Conservation (phyloP, 2,888 invertebrate genomes). For the Calliopum simillimum region DNA sequence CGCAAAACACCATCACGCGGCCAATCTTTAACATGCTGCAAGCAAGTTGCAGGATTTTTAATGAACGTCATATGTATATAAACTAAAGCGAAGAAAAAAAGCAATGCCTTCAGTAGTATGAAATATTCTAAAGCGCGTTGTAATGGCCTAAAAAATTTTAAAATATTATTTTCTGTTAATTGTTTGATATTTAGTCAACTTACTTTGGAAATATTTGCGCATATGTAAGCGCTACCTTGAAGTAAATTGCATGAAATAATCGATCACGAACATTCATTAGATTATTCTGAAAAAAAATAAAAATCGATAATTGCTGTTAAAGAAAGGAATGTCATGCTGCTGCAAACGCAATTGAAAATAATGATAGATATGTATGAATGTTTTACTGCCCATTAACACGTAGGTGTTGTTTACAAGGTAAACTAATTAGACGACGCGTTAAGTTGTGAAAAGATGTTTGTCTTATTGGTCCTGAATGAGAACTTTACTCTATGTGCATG, state of each 20-base stretch:
- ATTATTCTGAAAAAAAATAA: constrained; percentile 71
- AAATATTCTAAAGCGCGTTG: constrained; percentile 61
- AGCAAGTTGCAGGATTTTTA: constrained; percentile 91
- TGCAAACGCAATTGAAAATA: too few species aligned
- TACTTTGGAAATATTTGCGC: constrained; percentile 89
- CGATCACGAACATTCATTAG: constrained; percentile 89
- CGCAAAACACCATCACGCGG: constrained; percentile 91
- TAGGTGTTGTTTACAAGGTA: too few species aligned
- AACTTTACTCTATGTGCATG: too few species aligned
- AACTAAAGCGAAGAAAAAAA: constrained; percentile 89
- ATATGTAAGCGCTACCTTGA: constrained; percentile 91
- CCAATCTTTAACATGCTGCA: constrained; percentile 92
- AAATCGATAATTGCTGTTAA: not conserved
- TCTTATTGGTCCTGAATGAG: too few species aligned
- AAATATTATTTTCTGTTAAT: constrained; percentile 69
- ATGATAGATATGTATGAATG: too few species aligned
- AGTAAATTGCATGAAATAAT: constrained; percentile 94
- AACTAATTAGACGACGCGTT: too few species aligned
- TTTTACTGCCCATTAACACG: too few species aligned
- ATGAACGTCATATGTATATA: constrained; percentile 97
- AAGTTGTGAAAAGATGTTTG: too few species aligned
- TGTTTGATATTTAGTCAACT: constrained; percentile 68
- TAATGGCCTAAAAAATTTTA: constrained; percentile 53
- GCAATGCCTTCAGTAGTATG: constrained; percentile 74
- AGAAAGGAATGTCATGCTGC: too few species aligned